phyloP scores from a whole-genome alignment of 2,888 invertebrate genomes.

The Hofmannophila pseudospretella region DNA sequence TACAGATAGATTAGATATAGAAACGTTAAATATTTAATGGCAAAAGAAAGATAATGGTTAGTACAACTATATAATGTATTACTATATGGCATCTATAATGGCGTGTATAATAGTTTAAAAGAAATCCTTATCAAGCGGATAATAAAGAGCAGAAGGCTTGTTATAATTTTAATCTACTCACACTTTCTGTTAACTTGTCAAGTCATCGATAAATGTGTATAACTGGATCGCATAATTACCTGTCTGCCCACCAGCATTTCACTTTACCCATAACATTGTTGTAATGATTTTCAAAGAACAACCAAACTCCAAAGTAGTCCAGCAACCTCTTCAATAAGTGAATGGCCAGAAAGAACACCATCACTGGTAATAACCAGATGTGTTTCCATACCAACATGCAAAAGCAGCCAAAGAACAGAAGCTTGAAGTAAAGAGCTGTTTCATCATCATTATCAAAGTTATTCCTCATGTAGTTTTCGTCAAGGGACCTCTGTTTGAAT shows the following conservation, averaged over 20 bases:
- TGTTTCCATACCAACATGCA: slow-evolving; percentile 92
- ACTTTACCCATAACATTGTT: slow-evolving; percentile 54
- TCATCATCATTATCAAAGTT: slow-evolving; percentile 72
- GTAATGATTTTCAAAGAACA: slow-evolving; percentile 65
- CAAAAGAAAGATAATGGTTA: too few species aligned
- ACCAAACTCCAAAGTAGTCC: slow-evolving; percentile 71
- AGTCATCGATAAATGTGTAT: background rate
- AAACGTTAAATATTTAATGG: too few species aligned
- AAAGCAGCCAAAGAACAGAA: slow-evolving; percentile 88
- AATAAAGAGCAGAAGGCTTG: too few species aligned
- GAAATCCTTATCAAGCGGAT: too few species aligned
- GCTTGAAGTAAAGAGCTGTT: slow-evolving; percentile 85
- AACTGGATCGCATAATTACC: slow-evolving; percentile 52
- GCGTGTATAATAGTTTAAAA: too few species aligned
- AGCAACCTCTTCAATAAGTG: slow-evolving; percentile 78
- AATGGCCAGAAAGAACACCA: slow-evolving; percentile 86
- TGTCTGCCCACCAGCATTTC: slow-evolving; percentile 79
- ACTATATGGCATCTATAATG: too few species aligned
- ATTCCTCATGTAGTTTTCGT: slow-evolving; percentile 63
- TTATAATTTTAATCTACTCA: too few species aligned
- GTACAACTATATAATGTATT: too few species aligned
- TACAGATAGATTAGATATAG: too few species aligned
- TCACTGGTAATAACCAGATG: slow-evolving; percentile 87
- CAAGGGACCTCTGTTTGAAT: slow-evolving; percentile 58
- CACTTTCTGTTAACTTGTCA: background rate